Conservation (phyloP, 2,888 invertebrate species). For the Conistra vaccinii region DNA sequence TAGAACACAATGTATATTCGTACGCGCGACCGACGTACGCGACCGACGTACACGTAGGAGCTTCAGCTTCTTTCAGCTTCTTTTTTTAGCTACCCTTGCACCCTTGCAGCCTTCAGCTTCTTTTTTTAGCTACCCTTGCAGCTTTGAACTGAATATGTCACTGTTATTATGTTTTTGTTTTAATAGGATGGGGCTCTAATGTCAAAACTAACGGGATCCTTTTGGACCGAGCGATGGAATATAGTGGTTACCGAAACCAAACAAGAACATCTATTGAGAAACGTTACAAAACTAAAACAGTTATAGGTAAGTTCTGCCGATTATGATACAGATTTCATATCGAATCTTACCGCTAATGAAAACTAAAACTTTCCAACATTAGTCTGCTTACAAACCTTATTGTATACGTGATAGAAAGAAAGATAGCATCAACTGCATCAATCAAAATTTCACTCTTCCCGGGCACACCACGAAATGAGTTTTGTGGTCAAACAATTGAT, state of each 20-base stretch:
- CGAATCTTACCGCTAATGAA: constrained; percentile 52
- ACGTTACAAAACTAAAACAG: constrained; percentile 7
- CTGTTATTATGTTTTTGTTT: neutral
- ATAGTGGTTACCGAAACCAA: neutral
- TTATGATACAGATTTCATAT: constrained; percentile 49
- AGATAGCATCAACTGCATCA: constrained; percentile 68
- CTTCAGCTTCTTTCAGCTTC: no score
- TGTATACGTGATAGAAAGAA: constrained; percentile 69
- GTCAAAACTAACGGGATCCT: neutral
- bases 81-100: no score
- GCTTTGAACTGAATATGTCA: neutral
- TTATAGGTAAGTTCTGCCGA: constrained; percentile 7
- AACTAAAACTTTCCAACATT: constrained; percentile 66
- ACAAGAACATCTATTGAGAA: neutral
- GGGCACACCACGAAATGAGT: constrained; percentile 84
- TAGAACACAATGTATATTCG: no score
- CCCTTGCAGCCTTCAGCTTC: no score
- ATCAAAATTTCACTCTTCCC: constrained; percentile 81
- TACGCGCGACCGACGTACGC: no score
- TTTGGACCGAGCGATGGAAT: neutral
- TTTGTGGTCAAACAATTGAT: constrained; percentile 88
- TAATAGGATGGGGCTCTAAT: neutral
- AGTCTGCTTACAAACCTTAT: constrained; percentile 60
- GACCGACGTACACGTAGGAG: no score
- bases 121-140: neutral